These are phyloP conservation scores for Menura novaehollandiae DNA, from an alignment of 2,113 vertebrate species.

Conservation along the genomic window DNA sequence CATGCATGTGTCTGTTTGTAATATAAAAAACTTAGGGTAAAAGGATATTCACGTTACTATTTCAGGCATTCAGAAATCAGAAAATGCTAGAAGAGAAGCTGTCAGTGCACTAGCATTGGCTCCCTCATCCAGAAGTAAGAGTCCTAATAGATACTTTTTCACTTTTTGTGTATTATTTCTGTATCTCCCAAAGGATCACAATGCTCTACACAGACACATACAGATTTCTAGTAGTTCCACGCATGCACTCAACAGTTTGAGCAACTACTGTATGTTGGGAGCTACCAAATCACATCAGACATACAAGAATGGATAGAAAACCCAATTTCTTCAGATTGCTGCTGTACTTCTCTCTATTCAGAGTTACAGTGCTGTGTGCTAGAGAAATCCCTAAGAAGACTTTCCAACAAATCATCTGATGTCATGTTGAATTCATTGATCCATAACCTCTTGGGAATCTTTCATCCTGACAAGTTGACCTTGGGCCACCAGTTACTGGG, in stretches of 20 bases:
- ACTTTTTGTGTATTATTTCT: neutral
- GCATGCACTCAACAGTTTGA: neutral
- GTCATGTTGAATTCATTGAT: neutral
- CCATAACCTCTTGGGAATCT: neutral
- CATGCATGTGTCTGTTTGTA: neutral
- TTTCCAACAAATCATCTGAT: neutral
- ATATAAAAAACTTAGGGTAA: neutral
- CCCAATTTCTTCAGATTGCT: neutral
- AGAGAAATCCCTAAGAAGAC: neutral
- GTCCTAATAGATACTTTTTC: neutral
- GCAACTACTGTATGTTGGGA: neutral
- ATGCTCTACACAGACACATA: neutral
- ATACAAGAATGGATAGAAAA: neutral
- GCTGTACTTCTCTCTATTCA: neutral
- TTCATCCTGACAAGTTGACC: neutral
- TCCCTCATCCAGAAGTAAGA: neutral
- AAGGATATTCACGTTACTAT: neutral
- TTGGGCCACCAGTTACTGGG: neutral
- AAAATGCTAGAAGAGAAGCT: neutral
- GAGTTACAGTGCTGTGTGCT: neutral
- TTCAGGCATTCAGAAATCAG: neutral
- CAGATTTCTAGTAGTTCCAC: neutral
- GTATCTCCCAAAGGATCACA: neutral
- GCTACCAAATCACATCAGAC: neutral
- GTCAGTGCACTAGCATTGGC: neutral